Base-by-base conservation (phyloP, 2,888 invertebrate species). In the Bombylius discolor region DNA sequence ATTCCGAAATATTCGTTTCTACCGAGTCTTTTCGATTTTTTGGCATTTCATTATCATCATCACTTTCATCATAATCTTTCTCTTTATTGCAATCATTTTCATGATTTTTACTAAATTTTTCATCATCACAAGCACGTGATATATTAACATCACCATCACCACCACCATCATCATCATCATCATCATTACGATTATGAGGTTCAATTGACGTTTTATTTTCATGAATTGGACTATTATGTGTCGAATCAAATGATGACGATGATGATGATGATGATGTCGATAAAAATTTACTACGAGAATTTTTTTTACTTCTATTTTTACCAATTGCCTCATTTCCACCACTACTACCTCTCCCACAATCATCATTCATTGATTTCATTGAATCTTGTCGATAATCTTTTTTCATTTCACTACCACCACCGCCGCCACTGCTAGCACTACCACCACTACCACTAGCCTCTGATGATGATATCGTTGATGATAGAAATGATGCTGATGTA, bases 91-190 rank as follows among this genome's bases (percentile, higher is more conserved):
- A 2, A 47, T 47, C 14, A 5, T 14, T 12, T 47, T 47, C 14
- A 11, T 42, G 51, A 56, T 47, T 56, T 13, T 52, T 48, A 44
- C 34, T 52, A n/a, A n/a, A n/a, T n/a, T n/a, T n/a, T n/a, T n/a
- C n/a, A n/a, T n/a, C n/a, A n/a, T n/a, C n/a, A 23, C 23, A 23
- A 23, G 1, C 23, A 23, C 23, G 23, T 23, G 23, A 23, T 23
- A 23, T 2, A 23, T 23, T 23, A 23, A 23, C 23, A 23, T 23
- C 23, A 23, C 23, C 23, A 23, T 2, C 23, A 52, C 49, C 56
- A 49, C 55, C 48, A 46, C 23, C 11, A 47, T 23, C 13, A 33
- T 48, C 6, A 33, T 48, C 33, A 34, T 9, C 49, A 36, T 5
- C 4, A 14, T 50, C 9, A 6, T 50, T 23, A 39, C 3, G 31